Conservation (phyloP, 2,888 invertebrate genomes). For the Polyommatus iphigenia region DNA sequence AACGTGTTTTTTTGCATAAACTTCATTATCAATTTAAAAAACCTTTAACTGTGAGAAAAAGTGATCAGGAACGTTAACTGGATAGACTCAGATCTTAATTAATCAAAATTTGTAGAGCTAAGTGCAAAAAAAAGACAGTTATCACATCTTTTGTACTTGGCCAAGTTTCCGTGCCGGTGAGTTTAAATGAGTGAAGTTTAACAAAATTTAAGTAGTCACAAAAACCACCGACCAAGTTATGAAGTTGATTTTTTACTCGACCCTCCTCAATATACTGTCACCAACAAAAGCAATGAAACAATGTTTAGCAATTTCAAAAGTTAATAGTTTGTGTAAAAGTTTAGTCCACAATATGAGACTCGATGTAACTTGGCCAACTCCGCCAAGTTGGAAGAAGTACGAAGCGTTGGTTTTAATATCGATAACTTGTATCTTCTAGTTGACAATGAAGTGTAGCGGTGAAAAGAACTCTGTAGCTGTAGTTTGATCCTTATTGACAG, state of each 20-base stretch:
- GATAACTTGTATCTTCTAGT: constrained; percentile 8
- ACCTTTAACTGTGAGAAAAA: no score
- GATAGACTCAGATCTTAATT: no score
- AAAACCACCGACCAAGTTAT: neutral
- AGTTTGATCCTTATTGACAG: no score
- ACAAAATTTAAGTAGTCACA: neutral
- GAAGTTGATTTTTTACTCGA: neutral
- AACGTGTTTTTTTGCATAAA: no score
- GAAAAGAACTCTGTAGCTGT: neutral
- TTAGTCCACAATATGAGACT: constrained; percentile 11
- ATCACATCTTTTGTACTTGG: no score
- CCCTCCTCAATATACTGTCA: neutral
- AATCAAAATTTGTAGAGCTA: no score
- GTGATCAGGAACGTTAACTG: no score
- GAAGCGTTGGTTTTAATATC: constrained; percentile 4
- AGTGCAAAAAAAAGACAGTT: no score
- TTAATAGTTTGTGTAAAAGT: constrained; percentile 23
- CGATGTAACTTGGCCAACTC: constrained; percentile 1
- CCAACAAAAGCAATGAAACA: constrained; percentile 24
- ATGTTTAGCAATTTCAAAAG: constrained; percentile 28
- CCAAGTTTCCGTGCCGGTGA: no score
- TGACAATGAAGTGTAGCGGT: neutral
- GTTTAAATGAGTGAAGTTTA: no score
- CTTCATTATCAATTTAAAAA: no score
- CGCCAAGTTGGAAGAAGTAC: neutral